Conservation (phyloP, 2,888 invertebrate species). For the Euspilapteryx auroguttella region DNA sequence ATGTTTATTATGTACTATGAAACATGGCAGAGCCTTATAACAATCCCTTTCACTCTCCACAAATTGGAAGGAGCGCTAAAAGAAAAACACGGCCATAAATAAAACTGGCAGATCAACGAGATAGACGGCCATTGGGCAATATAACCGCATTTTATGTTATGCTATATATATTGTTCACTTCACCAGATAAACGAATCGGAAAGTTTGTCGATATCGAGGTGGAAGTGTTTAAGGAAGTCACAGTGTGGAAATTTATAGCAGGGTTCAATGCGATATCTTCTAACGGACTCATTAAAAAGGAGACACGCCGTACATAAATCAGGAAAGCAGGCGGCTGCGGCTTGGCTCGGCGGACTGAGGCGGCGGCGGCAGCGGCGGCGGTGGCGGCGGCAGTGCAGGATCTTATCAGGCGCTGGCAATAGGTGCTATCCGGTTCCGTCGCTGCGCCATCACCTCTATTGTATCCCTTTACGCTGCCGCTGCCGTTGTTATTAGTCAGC, state of each 20-base stretch:
- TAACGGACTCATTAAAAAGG: conserved; percentile 61
- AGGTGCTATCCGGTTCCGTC: conserved; percentile 59
- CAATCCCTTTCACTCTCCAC: conserved; percentile 60
- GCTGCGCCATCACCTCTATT: conserved; percentile 32
- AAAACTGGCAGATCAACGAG: conserved; percentile 58
- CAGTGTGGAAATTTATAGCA: conserved; percentile 50
- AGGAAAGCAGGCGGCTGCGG: no score
- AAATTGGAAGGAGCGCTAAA: conserved; percentile 59
- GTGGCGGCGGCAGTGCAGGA: conserved; percentile 15
- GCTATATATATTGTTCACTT: conserved; percentile 42
- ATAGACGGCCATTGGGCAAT: conserved; percentile 56
- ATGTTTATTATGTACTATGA: conserved; percentile 58
- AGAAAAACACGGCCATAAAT: conserved; percentile 60
- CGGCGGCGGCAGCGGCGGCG: conserved; percentile 19
- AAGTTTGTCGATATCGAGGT: conserved; percentile 55
- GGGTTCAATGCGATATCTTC: conserved; percentile 52
- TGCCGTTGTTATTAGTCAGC: no score
- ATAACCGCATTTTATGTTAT: conserved; percentile 54
- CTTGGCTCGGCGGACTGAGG: no score
- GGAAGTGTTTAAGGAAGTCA: conserved; percentile 47
- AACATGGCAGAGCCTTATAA: conserved; percentile 54
- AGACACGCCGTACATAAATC: conserved; percentile 60
- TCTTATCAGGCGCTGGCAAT: conserved; percentile 55
- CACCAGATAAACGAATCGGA: conserved; percentile 50
- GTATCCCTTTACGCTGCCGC: conserved; percentile 13